These are phyloP conservation scores for Phyllostomus discolor DNA, from an alignment of 2,113 vertebrate species.

Conservation along the genomic window DNA sequence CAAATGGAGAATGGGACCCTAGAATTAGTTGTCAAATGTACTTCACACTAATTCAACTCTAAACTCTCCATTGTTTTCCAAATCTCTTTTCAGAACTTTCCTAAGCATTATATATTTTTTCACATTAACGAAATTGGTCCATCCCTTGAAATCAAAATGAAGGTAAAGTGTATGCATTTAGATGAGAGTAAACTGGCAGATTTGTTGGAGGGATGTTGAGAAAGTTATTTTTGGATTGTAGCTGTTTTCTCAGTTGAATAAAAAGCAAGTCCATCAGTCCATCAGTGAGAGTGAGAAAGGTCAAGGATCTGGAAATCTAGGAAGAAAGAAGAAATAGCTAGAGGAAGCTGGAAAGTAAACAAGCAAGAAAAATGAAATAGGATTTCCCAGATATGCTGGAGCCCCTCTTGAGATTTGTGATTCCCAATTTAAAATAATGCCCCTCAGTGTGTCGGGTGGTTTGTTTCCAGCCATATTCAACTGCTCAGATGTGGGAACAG, in stretches of 20 bases:
- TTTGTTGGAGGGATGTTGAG: neutral
- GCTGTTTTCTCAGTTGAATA: slow-evolving; percentile 13
- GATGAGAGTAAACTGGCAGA: neutral
- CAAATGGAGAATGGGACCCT: neutral
- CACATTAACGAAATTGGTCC: neutral
- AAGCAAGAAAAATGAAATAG: neutral
- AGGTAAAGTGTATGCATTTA: neutral
- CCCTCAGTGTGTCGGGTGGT: neutral
- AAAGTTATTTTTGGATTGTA: slow-evolving; percentile 30
- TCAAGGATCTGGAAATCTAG: neutral
- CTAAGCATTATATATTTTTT: neutral
- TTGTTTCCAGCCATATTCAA: neutral
- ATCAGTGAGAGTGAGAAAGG: neutral
- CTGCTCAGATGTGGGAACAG: neutral
- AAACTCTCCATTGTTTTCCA: neutral
- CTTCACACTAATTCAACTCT: neutral
- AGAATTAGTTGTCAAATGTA: neutral
- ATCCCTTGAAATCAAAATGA: neutral
- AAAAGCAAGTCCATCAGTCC: neutral
- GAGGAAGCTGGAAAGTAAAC: neutral
- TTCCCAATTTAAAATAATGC: neutral
- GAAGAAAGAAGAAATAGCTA: neutral
- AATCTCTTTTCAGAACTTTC: neutral
- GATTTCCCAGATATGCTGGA: neutral
- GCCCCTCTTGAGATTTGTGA: neutral